Evolutionary conservation across 2,888 invertebrate genomes (phyloP).

Genomic region (Amaurobius ferox): DNA sequence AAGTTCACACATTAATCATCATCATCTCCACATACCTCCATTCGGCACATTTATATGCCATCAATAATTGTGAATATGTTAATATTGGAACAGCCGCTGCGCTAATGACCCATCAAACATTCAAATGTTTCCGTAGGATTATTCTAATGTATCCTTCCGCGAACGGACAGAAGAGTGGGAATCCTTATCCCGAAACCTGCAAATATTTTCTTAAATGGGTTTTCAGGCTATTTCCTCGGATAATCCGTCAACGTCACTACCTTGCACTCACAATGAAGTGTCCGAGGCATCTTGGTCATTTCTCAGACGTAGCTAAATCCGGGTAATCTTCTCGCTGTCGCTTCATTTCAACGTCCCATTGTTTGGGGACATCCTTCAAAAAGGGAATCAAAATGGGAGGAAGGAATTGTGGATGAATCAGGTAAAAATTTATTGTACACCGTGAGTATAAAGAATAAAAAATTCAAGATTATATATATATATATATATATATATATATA

Average conservation of each 20-base stretch:
- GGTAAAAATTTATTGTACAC: too few species aligned
- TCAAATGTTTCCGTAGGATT: background rate
- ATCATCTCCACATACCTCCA: too few species aligned
- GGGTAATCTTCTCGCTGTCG: background rate
- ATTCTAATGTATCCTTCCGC: background rate
- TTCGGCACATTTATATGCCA: too few species aligned
- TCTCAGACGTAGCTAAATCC: conserved; percentile 2
- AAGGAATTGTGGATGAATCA: too few species aligned
- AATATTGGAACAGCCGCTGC: background rate
- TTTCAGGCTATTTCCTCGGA: background rate
- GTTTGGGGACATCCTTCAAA: background rate
- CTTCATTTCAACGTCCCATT: background rate
- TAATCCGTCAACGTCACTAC: conserved; percentile 5
- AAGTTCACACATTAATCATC: too few species aligned
- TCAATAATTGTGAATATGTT: background rate
- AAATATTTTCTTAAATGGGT: too few species aligned
- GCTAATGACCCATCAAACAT: conserved; percentile 7
- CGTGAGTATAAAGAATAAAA: too few species aligned
- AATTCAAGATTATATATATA: too few species aligned
- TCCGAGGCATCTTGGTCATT: background rate
- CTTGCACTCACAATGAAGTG: background rate
- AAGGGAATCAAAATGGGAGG: too few species aligned
- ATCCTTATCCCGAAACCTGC: too few species aligned
- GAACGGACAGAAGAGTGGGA: too few species aligned
- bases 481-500: too few species aligned